phyloP scores from a whole-genome alignment of 2,888 invertebrate genomes.

The Andrena fulva region DNA sequence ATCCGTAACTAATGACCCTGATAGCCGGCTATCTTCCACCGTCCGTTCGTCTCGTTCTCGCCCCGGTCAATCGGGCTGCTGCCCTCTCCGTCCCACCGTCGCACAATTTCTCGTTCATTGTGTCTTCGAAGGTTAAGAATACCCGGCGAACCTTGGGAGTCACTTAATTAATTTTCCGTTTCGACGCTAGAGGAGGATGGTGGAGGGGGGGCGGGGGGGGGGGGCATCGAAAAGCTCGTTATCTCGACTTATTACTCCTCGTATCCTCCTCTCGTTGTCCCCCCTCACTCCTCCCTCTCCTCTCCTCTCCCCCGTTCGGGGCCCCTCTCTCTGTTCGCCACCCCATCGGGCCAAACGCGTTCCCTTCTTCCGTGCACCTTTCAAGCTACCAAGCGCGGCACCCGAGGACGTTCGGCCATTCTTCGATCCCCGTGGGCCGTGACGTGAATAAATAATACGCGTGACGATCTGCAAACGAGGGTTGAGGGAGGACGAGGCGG shows the following conservation, averaged over 20 bases:
- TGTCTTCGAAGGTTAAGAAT: conserved; percentile 77
- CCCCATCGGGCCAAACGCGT: conserved; percentile 34
- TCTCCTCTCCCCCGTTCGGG: conserved; percentile 11
- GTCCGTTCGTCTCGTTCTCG: conserved; percentile 43
- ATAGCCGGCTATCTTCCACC: conserved; percentile 78
- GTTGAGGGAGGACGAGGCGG: neutral
- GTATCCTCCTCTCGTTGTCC: conserved; percentile 58
- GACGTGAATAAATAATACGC: conserved; percentile 76
- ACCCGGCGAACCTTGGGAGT: conserved; percentile 77
- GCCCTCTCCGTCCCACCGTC: conserved; percentile 43
- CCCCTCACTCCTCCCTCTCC: conserved; percentile 37
- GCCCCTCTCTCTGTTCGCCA: conserved; percentile 26
- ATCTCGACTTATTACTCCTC: conserved; percentile 77
- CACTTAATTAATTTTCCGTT: conserved; percentile 82
- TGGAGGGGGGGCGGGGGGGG: conserved; percentile 18
- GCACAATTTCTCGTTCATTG: conserved; percentile 74
- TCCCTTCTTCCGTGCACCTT: conserved; percentile 60
- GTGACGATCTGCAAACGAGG: conserved; percentile 68
- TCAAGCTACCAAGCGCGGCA: conserved; percentile 60
- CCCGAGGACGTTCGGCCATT: conserved; percentile 64
- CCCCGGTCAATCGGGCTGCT: conserved; percentile 31
- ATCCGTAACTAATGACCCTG: conserved; percentile 84
- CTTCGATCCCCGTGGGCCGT: conserved; percentile 71
- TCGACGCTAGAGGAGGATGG: conserved; percentile 63
- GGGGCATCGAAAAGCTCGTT: conserved; percentile 78